These are phyloP conservation scores for Bombus consobrinus DNA, from an alignment of 1,140 invertebrate genomes.

Conservation along the genomic window DNA sequence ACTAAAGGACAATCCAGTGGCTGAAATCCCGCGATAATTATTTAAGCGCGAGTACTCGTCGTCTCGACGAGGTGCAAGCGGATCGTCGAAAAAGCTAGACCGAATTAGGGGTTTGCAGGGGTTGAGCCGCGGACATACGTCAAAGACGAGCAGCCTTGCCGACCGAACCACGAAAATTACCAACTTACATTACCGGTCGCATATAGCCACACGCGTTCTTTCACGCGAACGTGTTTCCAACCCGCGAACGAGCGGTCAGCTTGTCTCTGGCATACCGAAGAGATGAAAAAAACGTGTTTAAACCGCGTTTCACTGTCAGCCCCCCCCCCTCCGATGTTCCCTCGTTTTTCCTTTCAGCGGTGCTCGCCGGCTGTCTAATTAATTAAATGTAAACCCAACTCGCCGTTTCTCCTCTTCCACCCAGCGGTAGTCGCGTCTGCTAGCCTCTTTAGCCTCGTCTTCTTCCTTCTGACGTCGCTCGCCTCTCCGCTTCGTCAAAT, in stretches of 20 bases:
- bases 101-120: neutral
- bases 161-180: slow-evolving; percentile 17
- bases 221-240: slow-evolving; percentile 10
- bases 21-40: neutral
- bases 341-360: slow-evolving; percentile 37
- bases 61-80: neutral
- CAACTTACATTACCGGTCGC: neutral
- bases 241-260: slow-evolving; percentile 33
- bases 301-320: slow-evolving; percentile 35
- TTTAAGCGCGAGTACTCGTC: neutral
- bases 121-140: neutral
- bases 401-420: neutral
- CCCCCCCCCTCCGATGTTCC: neutral
- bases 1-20: neutral
- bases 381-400: slow-evolving; percentile 68
- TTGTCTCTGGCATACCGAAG: neutral
- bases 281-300: slow-evolving; percentile 51
- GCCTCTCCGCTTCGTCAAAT: slow-evolving; percentile 4
- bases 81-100: neutral
- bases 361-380: slow-evolving; percentile 57
- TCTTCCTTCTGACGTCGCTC: neutral
- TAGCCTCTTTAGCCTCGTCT: neutral
- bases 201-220: neutral
- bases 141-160: neutral
- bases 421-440: neutral